Evolutionary conservation across 2,113 vertebrate species (phyloP), one percentile per base, ranked within the genome.

Genomic region (Gallinago undulata): DNA sequence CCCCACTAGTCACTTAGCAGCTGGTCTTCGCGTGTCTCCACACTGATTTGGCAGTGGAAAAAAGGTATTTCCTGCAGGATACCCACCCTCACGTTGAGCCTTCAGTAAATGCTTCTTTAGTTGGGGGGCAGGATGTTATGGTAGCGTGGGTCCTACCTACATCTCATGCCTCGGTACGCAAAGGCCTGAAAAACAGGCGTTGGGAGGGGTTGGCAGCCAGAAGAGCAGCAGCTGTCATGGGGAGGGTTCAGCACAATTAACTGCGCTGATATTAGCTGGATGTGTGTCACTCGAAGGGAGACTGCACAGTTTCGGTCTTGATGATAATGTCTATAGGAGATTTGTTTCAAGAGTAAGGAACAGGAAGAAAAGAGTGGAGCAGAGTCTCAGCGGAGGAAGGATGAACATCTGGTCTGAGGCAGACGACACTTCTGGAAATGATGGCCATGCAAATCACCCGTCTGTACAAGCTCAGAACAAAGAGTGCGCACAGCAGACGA

Each of bases 321-420:
- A 64, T 59, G 35, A 89, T 31, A 63, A 37, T 23, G 21, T 59
- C 77, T 79, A 3, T 4, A 83, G 57, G 31, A 89, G 62, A 59
- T 84, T 72, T 84, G 62, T 81, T 92, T 76, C 37, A n/a, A 79
- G 73, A 95, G 7, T n/a, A 75, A 93, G 59, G 69, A 89, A 24
- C 35, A 77, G 82, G 77, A 77, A 87, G 85, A 93, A 93, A 94
- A 88, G 87, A 87, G 55, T 76, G 88, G 91, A 80, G 53, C 64
- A 57, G 77, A 30, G 85, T 81, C 92, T 97, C 93, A 47, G 84
- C 13, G 63, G 94, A 97, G 77, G 67, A 92, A 92, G 67, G 95
- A 80, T 67, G 95, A 96, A 95, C 95, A 97, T 95, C 96, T 96
- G 95, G 86, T 96, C 66, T 47, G 87, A 91, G 95, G 77, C 92